Evolutionary conservation across 2,888 invertebrate genomes (phyloP), one percentile per base, ranked within the genome.

Genomic region (Metacarcinus magister): DNA sequence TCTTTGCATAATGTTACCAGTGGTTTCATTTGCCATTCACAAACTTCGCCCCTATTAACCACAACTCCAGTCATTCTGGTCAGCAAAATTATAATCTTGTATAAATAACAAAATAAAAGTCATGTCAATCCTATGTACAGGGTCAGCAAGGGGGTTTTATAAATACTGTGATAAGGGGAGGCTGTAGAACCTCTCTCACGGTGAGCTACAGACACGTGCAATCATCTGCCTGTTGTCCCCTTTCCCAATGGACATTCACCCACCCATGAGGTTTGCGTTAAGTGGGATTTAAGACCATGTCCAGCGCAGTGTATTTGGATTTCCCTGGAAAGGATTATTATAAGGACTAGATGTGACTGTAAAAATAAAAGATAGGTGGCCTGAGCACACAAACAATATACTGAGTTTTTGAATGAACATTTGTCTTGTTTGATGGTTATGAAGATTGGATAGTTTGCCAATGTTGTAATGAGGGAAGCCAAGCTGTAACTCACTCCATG

Each of bases 11-110:
- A 96, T 95, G 95, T 96, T 94, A 96, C 94, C 94, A 93, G 75
- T 93, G 60, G 87, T 67, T 92, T 93, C 96, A 89, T 87, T 93
- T 94, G 93, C 96, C 96, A 96, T 96, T 96, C 96, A 96, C 96
- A 96, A 96, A 95, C 96, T 96, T 93, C 60, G 94, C 96, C 96
- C 96, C 95, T 95, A 94, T 87, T 87, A 95, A 93, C 89, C 60
- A 94, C 96, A 95, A 95, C 91, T 96, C 93, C 94, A 96, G 92
- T 96, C 96, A 96, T 96, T 95, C 96, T 43, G 93, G 94, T 95
- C 60, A 87, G 92, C 90, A 95, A 95, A 92, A 96, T 93, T 48
- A 92, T 60, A 93, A 75, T 75, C 67, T 92, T 94, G 90, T 92
- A 96, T 94, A 96, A 94, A 96, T 94, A 28, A 93, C 67, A 94